Base-by-base conservation (phyloP, 2,113 vertebrate species). In the Heteronetta atricapilla region DNA sequence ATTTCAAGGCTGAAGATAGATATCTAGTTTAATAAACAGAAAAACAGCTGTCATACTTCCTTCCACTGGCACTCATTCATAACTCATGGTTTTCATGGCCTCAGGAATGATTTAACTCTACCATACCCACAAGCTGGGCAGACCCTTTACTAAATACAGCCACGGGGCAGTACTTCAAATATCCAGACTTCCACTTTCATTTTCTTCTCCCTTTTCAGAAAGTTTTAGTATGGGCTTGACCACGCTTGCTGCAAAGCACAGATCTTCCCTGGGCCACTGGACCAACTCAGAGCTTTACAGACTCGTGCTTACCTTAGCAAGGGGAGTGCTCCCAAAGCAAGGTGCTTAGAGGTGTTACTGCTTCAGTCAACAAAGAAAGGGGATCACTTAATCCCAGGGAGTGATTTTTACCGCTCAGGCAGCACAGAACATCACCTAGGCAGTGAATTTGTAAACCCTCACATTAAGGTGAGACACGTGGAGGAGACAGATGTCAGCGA, bases 1-100 rank as follows among this genome's bases (percentile, higher is more conserved):
- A 96, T 95, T 96, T 96, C 91, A 80, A 88, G 89, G 74, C 68
- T 82, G 26, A 64, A 80, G 59, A 82, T 85, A 89, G 92, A 69
- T 28, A 96, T 72, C 88, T 88, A 33, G 66, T 93, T 93, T 94
- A 93, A 91, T 90, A 92, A 96, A 96, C 96, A 95, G 82, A 92
- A 94, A 94, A 97, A 87, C 96, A 96, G 95, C 85, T 96, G 95
- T 94, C 94, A 82, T 70, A 91, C 94, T 94, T 94, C 92, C 94
- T 94, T 95, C 94, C 84, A 70, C 91, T 97, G 96, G 92, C 91
- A 95, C 72, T 94, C 94, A 96, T 94, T 97, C 86, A 90, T 94
- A 95, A 95, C 83, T 69, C 58, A 53, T 85, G 34, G 59, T 68
- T 84, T 87, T 77, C 72, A 72, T 0, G 8, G 82, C 59, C 81